These are phyloP conservation scores for Cynaeus angustus DNA, from an alignment of 2,888 invertebrate species.

Conservation along the genomic window DNA sequence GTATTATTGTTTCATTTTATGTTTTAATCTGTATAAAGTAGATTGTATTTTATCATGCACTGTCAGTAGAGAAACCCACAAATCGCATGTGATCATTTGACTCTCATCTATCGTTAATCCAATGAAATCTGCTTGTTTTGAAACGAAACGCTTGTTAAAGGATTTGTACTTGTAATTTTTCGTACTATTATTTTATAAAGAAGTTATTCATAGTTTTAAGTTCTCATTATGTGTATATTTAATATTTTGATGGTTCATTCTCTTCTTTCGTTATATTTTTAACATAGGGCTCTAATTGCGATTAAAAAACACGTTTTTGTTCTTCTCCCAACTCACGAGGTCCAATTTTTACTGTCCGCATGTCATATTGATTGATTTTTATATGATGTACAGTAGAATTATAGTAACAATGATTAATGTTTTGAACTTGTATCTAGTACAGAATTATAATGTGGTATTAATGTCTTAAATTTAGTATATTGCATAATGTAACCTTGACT, in stretches of 20 bases:
- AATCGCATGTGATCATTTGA: conserved; percentile 43
- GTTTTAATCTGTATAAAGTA: conserved; percentile 46
- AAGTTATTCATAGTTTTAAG: conserved; percentile 44
- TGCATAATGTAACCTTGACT: conserved; percentile 55
- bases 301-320: conserved; percentile 10
- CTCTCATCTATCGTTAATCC: conserved; percentile 59
- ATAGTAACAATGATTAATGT: conserved; percentile 44
- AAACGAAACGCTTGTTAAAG: conserved; percentile 47
- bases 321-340: conserved; percentile 49
- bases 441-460: conserved; percentile 57
- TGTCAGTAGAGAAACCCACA: conserved; percentile 20
- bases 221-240: conserved; percentile 35
- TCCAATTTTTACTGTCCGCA: conserved; percentile 58
- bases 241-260: conserved; percentile 42
- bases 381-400: conserved; percentile 57
- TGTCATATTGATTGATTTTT: conserved; percentile 54
- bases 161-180: conserved; percentile 46
- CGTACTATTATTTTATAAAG: conserved; percentile 48
- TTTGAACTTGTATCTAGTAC: conserved; percentile 56
- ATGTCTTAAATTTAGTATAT: conserved; percentile 45
- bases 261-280: conserved; percentile 10
- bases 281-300: conserved; percentile 1
- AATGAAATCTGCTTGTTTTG: conserved; percentile 33
- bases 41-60: conserved; percentile 32
- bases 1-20: conserved; percentile 45